Evolutionary conservation across 2,113 vertebrate species (phyloP), one percentile per base, ranked within the genome.

Genomic region (Paramormyrops kingsleyae): DNA sequence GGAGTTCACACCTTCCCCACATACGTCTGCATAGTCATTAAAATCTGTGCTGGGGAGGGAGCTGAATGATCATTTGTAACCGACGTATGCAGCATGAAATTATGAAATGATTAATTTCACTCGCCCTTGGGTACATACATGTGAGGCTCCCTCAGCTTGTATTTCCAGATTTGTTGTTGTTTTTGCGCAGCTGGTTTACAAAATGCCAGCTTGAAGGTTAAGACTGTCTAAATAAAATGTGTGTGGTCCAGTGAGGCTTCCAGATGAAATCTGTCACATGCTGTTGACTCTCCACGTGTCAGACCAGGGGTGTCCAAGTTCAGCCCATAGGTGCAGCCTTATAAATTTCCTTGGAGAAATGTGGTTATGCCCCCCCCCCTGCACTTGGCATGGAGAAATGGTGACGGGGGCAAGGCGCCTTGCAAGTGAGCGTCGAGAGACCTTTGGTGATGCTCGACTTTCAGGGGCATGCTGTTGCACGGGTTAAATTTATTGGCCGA

Each of bases 271-370:
- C 93, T 88, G 3, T 19, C 94, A 91, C 92, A 89, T 62, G 94
- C 92, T 94, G 93, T 93, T 93, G 92, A 95, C 95, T 95, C 95
- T 92, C 95, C 93, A 93, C 94, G 94, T 93, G 95, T 95, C 95
- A 42, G 96, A 90, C 94, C 95, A 96, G 95, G 95, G 94, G 94
- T 90, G 95, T 96, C 89, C 95, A 96, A 96, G 96, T 93, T 91
- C 94, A 94, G 94, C 90, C 74, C 91, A 93, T 49, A 93, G 80
- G 96, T 39, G 35, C 35, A 42, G 74, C 31, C 13, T 42, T 80
- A 19, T 96, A 95, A 24, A 95, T 95, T 94, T 91, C 94, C 44
- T 88, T 91, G 94, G 93, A 95, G 94, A 94, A 94, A 95, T 52
- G 17, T 31, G 84, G 89, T 49, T 49, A 77, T 44, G 39, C n/a